These are phyloP conservation scores for Botrylloides violaceus DNA, from an alignment of 23 tunicate species.

Conservation along the genomic window DNA sequence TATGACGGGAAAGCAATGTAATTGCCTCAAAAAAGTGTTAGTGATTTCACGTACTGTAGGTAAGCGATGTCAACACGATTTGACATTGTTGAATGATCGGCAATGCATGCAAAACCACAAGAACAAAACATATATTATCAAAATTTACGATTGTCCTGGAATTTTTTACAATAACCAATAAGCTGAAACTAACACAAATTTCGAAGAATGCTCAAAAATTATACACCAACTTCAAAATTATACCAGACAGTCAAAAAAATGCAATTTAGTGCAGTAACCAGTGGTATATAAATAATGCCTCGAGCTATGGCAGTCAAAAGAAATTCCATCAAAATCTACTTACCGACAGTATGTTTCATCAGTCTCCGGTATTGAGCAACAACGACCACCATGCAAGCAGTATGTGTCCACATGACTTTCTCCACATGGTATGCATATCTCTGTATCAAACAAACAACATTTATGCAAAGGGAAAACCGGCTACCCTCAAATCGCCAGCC, in stretches of 20 bases:
- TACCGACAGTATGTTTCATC: conserved; percentile 19
- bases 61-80: too few species aligned
- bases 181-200: too few species aligned
- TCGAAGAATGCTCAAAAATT: too few species aligned
- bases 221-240: neutral
- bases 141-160: too few species aligned
- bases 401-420: neutral
- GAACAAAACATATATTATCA: too few species aligned
- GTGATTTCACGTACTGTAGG: too few species aligned
- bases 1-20: conserved; percentile 16
- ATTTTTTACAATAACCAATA: too few species aligned
- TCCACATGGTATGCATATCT: conserved; percentile 6
- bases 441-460: conserved; percentile 1
- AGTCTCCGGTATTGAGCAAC: conserved; percentile 7
- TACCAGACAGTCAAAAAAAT: neutral
- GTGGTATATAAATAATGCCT: neutral
- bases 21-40: neutral
- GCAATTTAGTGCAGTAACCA: too few species aligned
- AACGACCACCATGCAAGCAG: conserved; percentile 15
- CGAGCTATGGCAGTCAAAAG: neutral
- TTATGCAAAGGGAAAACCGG: too few species aligned
- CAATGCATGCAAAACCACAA: too few species aligned
- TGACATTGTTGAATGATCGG: too few species aligned
- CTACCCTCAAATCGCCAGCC: too few species aligned
- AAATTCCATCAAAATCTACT: neutral